A percentile compares a stretch with the other conserved stretches of the same genome.
Evolutionary conservation across 1,140 invertebrate genomes (phyloP).

Genomic region (Solenopsis fugax): DNA sequence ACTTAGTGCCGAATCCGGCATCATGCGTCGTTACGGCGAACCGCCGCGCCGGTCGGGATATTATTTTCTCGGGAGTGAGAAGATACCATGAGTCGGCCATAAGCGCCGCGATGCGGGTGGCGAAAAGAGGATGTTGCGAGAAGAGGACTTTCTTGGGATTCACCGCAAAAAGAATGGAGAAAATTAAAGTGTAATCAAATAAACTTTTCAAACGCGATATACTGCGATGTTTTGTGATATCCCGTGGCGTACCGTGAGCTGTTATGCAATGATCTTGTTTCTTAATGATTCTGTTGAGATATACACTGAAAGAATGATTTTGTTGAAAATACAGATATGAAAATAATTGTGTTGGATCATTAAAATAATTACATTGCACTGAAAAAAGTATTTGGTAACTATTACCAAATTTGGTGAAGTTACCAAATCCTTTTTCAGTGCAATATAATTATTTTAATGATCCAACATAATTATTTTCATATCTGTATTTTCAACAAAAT

Average conservation of each 20-base stretch:
- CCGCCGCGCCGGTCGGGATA: background rate
- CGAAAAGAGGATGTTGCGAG: background rate
- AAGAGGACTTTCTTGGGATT: background rate
- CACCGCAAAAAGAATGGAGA: background rate
- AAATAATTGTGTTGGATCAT: no score
- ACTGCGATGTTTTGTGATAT: background rate
- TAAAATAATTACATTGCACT: no score
- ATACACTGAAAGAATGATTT: background rate
- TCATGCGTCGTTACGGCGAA: constrained; percentile 11
- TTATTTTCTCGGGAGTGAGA: constrained; percentile 34
- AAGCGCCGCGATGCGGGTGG: background rate
- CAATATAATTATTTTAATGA: no score
- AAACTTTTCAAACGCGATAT: background rate
- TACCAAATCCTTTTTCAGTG: no score
- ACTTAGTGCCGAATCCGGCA: constrained; percentile 21
- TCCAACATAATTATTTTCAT: no score
- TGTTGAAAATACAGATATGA: no score
- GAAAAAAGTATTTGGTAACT: no score
- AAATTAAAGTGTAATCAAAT: background rate
- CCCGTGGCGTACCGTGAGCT: background rate
- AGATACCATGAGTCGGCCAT: background rate
- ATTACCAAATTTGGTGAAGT: no score
- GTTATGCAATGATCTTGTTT: background rate
- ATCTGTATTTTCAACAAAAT: no score
- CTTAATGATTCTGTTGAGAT: background rate